Evolutionary conservation across 2,888 invertebrate species (phyloP).

Genomic region (Drosophila meridiana): DNA sequence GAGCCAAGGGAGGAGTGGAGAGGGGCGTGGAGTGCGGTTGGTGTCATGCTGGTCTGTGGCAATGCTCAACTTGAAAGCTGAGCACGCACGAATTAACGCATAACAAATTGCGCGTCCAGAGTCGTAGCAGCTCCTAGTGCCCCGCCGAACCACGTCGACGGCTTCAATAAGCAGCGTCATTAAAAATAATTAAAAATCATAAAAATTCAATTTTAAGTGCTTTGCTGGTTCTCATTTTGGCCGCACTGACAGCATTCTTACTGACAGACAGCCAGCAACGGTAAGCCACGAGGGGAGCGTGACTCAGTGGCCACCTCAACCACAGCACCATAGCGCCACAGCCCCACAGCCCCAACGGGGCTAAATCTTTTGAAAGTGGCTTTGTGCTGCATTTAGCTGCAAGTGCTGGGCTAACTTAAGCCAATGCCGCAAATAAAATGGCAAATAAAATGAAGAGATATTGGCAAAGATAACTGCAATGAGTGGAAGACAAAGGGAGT

Average conservation of each 20-base stretch:
- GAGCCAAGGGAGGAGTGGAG: not conserved
- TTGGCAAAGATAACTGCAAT: conserved; percentile 40
- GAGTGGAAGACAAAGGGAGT: not conserved
- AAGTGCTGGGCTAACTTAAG: conserved; percentile 59
- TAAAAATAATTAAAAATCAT: conserved; percentile 84
- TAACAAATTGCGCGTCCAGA: conserved; percentile 76
- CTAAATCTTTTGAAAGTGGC: conserved; percentile 66
- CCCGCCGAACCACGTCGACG: not conserved
- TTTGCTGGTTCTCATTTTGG: conserved; percentile 52
- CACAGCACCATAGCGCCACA: no score
- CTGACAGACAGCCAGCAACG: conserved; percentile 64
- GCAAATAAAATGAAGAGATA: conserved; percentile 52
- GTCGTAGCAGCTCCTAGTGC: conserved; percentile 12
- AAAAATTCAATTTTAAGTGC: conserved; percentile 82
- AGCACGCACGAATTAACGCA: conserved; percentile 81
- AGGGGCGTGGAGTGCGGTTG: not conserved
- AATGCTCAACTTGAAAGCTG: conserved; percentile 59
- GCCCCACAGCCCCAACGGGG: not conserved
- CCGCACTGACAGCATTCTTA: conserved; percentile 51
- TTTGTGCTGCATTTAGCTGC: conserved; percentile 68
- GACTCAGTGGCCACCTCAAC: not conserved
- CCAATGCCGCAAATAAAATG: conserved; percentile 67
- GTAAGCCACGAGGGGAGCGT: conserved; percentile 33
- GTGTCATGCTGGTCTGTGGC: conserved; percentile 11
- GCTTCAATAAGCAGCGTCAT: conserved; percentile 79